Percentiles rank a stretch among this genome's conserved stretches.
Conservation (phyloP, 1,140 invertebrate genomes). For the Temnothorax nylanderi region DNA sequence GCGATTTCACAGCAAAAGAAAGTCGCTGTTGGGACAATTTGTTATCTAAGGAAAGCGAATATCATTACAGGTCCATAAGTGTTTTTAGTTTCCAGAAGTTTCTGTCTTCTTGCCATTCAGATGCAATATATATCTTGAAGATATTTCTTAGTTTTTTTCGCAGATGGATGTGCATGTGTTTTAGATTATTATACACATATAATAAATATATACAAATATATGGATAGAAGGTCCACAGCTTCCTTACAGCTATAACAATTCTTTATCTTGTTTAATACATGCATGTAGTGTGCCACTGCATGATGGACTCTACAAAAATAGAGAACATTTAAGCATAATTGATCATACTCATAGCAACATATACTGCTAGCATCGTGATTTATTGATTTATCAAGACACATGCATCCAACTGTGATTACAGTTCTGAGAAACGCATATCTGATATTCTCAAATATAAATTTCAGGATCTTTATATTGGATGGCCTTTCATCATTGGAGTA, state of each 20-base stretch:
- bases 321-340: not conserved
- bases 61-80: not conserved
- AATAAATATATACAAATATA: not conserved
- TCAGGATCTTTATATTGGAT: conserved; percentile 2
- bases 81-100: not conserved
- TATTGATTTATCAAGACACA: conserved; percentile 14
- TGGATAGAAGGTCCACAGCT: not conserved
- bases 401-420: not conserved
- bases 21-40: not conserved
- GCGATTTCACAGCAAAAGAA: not conserved
- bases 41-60: not conserved
- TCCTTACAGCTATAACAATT: not conserved
- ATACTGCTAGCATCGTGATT: not conserved
- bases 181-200: not conserved
- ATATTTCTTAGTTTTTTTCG: not conserved
- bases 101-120: not conserved
- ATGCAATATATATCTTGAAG: not conserved
- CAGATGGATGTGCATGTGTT: not conserved
- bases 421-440: not conserved
- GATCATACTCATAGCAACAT: not conserved
- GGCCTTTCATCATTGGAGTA: not conserved
- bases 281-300: not conserved
- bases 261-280: not conserved
- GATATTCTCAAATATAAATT: not conserved
- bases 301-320: not conserved